These are phyloP conservation scores for Tricholaema leucomelas DNA, from an alignment of 2,113 vertebrate genomes.

Conservation along the genomic window DNA sequence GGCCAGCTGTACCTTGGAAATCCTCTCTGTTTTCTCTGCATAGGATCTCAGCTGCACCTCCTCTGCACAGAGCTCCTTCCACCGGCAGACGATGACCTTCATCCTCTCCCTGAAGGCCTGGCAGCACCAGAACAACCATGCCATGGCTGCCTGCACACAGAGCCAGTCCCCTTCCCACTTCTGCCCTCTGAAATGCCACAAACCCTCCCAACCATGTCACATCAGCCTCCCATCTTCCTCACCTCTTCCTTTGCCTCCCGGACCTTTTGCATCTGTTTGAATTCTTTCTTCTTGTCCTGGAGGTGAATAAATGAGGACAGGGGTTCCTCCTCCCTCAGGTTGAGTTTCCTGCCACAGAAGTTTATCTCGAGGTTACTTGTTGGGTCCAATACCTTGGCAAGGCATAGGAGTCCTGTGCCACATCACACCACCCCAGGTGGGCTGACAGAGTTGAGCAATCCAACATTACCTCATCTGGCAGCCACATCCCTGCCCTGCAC, in stretches of 20 bases:
- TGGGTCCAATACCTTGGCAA: neutral
- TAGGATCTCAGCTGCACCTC: slow-evolving; percentile 65
- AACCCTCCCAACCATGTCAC: fast-evolving
- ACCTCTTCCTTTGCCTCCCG: slow-evolving; percentile 73
- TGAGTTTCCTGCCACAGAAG: slow-evolving; percentile 57
- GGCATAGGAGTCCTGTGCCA: neutral
- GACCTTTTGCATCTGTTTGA: slow-evolving; percentile 18
- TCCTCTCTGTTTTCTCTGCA: slow-evolving; percentile 59
- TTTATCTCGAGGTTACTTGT: fast-evolving
- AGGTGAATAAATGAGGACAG: slow-evolving; percentile 42
- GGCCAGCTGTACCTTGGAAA: slow-evolving; percentile 74
- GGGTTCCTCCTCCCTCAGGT: slow-evolving; percentile 6
- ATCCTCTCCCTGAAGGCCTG: slow-evolving; percentile 73
- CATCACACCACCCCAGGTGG: no score
- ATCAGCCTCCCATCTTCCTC: neutral
- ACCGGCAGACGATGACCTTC: slow-evolving; percentile 55
- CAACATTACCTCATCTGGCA: fast-evolving
- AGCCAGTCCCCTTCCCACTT: neutral
- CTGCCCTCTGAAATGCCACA: neutral
- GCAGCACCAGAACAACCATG: neutral
- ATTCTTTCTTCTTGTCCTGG: slow-evolving; percentile 71
- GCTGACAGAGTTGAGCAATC: neutral
- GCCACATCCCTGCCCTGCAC: neutral
- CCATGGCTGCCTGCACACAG: neutral
- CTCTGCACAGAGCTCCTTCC: slow-evolving; percentile 56